phyloP scores from a whole-genome alignment of 2,797 vertebrate genomes.

The Syngnathus rostellatus region DNA sequence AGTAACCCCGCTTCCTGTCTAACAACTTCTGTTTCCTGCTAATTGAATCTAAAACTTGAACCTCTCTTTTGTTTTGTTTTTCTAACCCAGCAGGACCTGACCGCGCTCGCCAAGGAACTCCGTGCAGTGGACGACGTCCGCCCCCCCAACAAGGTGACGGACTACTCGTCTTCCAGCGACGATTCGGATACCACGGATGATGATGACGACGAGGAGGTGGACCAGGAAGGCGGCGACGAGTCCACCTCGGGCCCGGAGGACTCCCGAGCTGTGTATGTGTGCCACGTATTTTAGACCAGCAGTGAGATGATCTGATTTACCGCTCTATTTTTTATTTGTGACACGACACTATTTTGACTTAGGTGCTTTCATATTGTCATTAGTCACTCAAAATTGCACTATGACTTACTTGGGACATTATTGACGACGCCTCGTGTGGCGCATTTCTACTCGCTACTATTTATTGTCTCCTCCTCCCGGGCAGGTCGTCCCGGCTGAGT shows the following conservation, averaged over 20 bases:
- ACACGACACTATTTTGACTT: too few relatives aligned
- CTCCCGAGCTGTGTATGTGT: constrained; percentile 80
- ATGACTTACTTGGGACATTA: too few relatives aligned
- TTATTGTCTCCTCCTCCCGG: background rate
- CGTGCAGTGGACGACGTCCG: constrained; percentile 90
- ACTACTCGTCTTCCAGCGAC: constrained; percentile 96
- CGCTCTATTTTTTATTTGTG: too few relatives aligned
- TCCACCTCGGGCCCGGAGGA: constrained; percentile 92
- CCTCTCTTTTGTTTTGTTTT: background rate
- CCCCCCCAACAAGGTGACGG: constrained; percentile 92
- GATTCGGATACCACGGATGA: constrained; percentile 96
- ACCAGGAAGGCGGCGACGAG: constrained; percentile 91
- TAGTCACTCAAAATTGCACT: too few relatives aligned
- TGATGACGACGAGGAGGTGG: constrained; percentile 93
- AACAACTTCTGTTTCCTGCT: constrained; percentile 38
- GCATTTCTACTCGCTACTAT: background rate
- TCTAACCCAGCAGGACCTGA: constrained; percentile 77
- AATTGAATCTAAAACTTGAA: constrained; percentile 7
- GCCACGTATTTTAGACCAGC: background rate
- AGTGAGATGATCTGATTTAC: too few relatives aligned
- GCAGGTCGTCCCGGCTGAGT: constrained; percentile 78
- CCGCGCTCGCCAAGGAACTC: constrained; percentile 91
- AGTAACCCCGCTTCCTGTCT: constrained; percentile 38
- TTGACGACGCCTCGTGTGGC: too few relatives aligned
- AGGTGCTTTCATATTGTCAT: too few relatives aligned